Conservation (phyloP, 2,888 invertebrate genomes). For the Salticus scenicus region DNA sequence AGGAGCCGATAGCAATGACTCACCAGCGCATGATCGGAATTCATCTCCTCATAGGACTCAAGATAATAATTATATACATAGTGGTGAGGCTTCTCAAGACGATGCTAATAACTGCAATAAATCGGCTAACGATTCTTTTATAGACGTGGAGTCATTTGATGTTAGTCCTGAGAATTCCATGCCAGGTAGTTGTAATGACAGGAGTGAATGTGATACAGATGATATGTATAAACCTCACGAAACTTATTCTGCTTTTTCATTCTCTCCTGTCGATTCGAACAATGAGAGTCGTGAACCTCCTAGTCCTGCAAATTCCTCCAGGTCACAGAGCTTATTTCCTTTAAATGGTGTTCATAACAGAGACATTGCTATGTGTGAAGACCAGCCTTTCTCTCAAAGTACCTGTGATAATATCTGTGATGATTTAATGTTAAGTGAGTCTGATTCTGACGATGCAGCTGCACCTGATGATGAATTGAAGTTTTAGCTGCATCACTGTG, state of each 20-base stretch:
- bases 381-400: slow-evolving; percentile 23
- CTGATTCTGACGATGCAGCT: slow-evolving; percentile 33
- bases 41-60: not conserved
- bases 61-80: not conserved
- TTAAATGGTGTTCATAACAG: slow-evolving; percentile 32
- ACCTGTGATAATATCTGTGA: slow-evolving; percentile 67
- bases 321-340: slow-evolving; percentile 45
- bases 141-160: slow-evolving; percentile 55
- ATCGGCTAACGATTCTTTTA: slow-evolving; percentile 29
- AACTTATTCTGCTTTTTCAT: slow-evolving; percentile 19
- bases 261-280: slow-evolving; percentile 13
- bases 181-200: not conserved
- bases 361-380: not conserved
- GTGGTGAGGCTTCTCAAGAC: not conserved
- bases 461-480: slow-evolving; percentile 22
- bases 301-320: slow-evolving; percentile 46
- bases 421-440: slow-evolving; percentile 62
- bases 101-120: slow-evolving; percentile 28
- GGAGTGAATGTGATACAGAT: slow-evolving; percentile 19
- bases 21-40: not conserved
- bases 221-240: slow-evolving; percentile 10
- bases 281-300: slow-evolving; percentile 3
- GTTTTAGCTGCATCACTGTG: slow-evolving; percentile 6
- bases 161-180: not conserved
- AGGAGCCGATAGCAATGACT: not conserved